Conservation (phyloP, 1,140 invertebrate genomes). For the Caenorhabditis briggsae region DNA sequence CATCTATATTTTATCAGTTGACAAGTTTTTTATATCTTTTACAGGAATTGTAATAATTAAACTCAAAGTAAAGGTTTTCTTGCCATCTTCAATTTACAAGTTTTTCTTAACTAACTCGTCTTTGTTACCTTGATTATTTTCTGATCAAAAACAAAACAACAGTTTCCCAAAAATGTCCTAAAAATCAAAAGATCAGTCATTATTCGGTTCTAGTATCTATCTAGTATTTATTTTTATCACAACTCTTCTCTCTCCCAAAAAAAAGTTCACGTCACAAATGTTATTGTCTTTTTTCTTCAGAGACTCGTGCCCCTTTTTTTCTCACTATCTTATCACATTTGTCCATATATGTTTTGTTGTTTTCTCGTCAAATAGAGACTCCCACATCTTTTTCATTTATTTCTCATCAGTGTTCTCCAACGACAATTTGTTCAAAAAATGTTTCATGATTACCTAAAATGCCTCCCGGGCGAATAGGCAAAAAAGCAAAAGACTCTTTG, state of each 20-base stretch:
- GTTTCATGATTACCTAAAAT: constrained; percentile 10
- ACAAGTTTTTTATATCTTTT: too few relatives aligned
- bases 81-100: too few relatives aligned
- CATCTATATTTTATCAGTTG: too few relatives aligned
- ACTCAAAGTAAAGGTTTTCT: too few relatives aligned
- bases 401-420: not conserved
- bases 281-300: constrained; percentile 10
- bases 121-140: too few relatives aligned
- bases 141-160: too few relatives aligned
- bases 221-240: not conserved
- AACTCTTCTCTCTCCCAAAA: not conserved
- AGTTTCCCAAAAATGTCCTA: not conserved
- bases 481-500: not conserved
- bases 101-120: too few relatives aligned
- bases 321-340: constrained; percentile 26
- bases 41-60: too few relatives aligned
- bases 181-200: constrained; percentile 28
- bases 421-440: constrained; percentile 4
- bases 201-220: not conserved
- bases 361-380: constrained; percentile 24
- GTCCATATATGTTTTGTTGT: not conserved
- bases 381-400: not conserved
- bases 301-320: constrained; percentile 16
- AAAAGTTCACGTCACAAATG: constrained; percentile 39
- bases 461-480: constrained; percentile 15